Base-by-base conservation (phyloP, 2,797 vertebrate genomes). In the Micromesistius poutassou region DNA sequence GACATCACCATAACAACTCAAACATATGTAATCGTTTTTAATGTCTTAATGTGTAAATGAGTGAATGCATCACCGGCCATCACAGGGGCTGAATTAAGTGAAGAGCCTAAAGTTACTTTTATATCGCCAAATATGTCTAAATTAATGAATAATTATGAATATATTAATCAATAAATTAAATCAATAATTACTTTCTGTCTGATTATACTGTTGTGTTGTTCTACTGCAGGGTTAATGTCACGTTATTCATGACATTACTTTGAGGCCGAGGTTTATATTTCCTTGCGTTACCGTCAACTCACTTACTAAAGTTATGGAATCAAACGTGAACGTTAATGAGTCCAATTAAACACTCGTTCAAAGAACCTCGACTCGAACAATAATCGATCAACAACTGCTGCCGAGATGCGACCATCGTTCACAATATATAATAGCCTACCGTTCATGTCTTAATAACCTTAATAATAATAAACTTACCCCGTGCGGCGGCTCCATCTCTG, bases 381-480 rank as follows among this genome's bases (percentile, higher is more conserved):
- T 68, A 12, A 68, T 12, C n/a, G 62, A 68, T 25, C 22, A 62
- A 8, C n/a, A 9, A 62, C 8, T 8, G 55, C 55, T 62, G 55
- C 62, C 62, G n/a, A 62, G 22, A 62, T 8, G 55, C 8, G 7
- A 68, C 62, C 10, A 28, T 68, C 8, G n/a, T 68, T 28, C 28
- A 68, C 62, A 68, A 68, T 12, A 68, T 10, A 28, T 12, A 68
- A 68, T 35, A n/a, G n/a, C n/a, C n/a, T n/a, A 7, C 33, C 8
- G 1, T 9, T 28, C 9, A 28, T 10, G 7, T 28, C 14, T 8
- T 68, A 28, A 68, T 25, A 62, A 7, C 80, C 94, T 94, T 92
- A 95, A 42, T 85, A 10, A 35, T 30, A 28, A 68, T 25, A 62
- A 25, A 79, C 94, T 94, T 92, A 95, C 95, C 93, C 81, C 86